phyloP scores from a whole-genome alignment of 2,113 vertebrate genomes.

The Reinhardtius hippoglossoides region DNA sequence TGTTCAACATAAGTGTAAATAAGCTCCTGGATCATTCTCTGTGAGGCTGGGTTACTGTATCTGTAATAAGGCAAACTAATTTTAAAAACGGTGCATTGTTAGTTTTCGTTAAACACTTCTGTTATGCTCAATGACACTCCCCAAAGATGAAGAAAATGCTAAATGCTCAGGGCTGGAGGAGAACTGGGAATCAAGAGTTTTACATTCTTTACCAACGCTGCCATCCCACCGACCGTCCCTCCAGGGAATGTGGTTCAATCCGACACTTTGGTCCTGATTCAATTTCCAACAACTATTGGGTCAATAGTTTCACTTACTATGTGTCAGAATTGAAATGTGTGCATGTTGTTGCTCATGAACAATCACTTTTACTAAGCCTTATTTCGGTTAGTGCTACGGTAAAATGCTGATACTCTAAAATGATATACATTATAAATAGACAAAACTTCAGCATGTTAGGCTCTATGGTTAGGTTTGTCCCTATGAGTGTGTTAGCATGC shows the following conservation, averaged over 20 bases:
- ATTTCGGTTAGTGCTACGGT: too few species aligned
- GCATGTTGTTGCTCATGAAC: too few species aligned
- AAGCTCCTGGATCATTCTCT: constrained; percentile 25
- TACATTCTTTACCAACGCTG: not conserved
- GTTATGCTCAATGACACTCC: not conserved
- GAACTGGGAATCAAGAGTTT: not conserved
- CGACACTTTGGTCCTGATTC: not conserved
- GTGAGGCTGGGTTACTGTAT: constrained; percentile 18
- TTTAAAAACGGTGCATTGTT: not conserved
- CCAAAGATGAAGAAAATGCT: not conserved
- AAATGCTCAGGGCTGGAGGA: not conserved
- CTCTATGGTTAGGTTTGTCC: too few species aligned
- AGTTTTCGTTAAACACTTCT: not conserved
- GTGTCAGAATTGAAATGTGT: too few species aligned
- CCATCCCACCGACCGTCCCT: not conserved
- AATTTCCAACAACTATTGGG: too few species aligned
- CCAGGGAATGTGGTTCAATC: not conserved
- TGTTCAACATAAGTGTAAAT: constrained; percentile 39
- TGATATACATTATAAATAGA: too few species aligned
- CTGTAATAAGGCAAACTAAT: constrained; percentile 35
- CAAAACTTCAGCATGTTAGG: not conserved
- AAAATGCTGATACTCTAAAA: too few species aligned
- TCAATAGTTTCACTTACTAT: too few species aligned
- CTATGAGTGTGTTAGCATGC: not conserved
- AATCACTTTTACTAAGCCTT: not conserved